Conservation (phyloP, 2,888 invertebrate genomes). For the Nomada flava region DNA sequence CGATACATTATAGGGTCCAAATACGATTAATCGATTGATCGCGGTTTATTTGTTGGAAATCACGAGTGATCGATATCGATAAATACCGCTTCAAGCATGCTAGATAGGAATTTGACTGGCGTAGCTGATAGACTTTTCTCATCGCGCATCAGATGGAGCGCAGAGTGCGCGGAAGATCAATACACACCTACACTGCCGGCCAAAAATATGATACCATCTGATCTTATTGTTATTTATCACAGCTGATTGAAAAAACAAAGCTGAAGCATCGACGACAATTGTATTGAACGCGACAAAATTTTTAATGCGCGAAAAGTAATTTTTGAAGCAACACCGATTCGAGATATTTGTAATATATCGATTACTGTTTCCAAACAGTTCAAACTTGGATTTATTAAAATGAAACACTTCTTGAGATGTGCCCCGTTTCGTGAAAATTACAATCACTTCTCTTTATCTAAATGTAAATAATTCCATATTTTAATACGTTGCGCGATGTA, state of each 20-base stretch:
- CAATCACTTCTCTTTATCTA: too few relatives aligned
- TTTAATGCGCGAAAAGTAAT: neutral
- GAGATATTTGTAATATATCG: neutral
- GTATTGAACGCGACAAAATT: neutral
- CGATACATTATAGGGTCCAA: neutral
- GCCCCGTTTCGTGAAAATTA: too few relatives aligned
- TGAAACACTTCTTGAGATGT: neutral
- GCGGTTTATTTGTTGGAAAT: neutral
- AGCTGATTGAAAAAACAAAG: neutral
- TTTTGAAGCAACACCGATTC: neutral
- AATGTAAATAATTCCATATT: neutral
- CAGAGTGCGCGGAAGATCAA: conserved; percentile 23
- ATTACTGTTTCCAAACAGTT: neutral
- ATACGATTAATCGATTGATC: conserved; percentile 17
- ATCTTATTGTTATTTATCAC: conserved; percentile 17
- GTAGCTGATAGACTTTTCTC: conserved; percentile 18
- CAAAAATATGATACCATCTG: conserved; percentile 26
- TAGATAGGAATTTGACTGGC: conserved; percentile 18
- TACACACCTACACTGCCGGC: conserved; percentile 14
- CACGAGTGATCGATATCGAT: conserved; percentile 20
- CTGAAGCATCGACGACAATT: neutral
- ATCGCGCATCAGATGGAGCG: conserved; percentile 42
- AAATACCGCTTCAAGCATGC: neutral
- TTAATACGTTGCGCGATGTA: too few relatives aligned
- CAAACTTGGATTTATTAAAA: neutral